These are phyloP conservation scores for Cairina moschata DNA, from an alignment of 2,113 vertebrate genomes.

Conservation along the genomic window DNA sequence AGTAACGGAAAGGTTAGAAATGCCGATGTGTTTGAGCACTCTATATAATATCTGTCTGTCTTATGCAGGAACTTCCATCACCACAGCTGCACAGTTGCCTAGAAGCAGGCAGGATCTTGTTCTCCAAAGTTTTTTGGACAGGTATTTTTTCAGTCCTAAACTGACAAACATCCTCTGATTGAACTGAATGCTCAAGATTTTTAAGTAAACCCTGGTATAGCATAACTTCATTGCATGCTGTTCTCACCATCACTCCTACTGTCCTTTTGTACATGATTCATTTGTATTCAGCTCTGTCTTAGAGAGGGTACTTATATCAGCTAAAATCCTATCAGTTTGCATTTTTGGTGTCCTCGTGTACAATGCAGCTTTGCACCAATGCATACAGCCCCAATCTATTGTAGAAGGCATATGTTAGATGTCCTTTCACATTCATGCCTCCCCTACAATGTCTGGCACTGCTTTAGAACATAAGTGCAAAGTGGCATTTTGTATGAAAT, in stretches of 20 bases:
- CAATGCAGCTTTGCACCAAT: neutral
- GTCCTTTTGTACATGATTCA: slow-evolving; percentile 1
- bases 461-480: neutral
- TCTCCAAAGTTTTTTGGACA: neutral
- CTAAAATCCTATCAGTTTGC: neutral
- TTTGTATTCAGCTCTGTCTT: slow-evolving; percentile 24
- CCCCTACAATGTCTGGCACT: neutral
- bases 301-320: slow-evolving; percentile 24
- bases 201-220: neutral
- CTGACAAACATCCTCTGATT: neutral
- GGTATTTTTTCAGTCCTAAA: neutral
- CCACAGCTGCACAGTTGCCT: neutral
- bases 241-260: slow-evolving; percentile 9
- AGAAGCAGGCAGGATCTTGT: neutral
- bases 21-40: neutral
- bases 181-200: neutral
- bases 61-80: neutral
- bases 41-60: neutral
- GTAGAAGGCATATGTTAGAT: neutral
- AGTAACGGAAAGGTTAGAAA: neutral
- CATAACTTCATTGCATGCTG: neutral
- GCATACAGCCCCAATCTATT: neutral
- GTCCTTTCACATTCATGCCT: neutral
- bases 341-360: neutral
- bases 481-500: neutral